phyloP scores from a whole-genome alignment of 2,888 invertebrate species.

The Amphiduros pacificus region DNA sequence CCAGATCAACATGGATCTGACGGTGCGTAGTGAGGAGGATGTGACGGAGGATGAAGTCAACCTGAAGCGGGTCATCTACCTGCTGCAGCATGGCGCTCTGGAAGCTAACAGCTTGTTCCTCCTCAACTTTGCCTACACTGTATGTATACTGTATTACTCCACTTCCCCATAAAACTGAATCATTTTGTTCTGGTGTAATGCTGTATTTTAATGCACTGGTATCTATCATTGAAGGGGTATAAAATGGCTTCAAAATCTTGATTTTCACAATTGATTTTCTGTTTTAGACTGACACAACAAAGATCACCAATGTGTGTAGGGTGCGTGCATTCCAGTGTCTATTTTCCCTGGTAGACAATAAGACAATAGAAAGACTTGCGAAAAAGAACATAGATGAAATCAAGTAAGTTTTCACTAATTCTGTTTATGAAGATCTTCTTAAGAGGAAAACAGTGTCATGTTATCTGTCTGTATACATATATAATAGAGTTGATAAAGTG shows the following conservation, averaged over 20 bases:
- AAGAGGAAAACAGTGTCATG: too few relatives aligned
- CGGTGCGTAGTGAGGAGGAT: slow-evolving; percentile 29
- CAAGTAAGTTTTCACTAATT: too few relatives aligned
- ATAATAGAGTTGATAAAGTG: too few relatives aligned
- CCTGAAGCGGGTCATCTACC: slow-evolving; percentile 43
- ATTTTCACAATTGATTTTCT: background rate
- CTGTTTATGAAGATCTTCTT: too few relatives aligned
- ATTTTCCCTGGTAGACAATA: slow-evolving; percentile 37
- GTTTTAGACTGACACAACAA: background rate
- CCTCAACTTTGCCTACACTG: slow-evolving; percentile 13
- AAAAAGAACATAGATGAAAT: slow-evolving; percentile 32
- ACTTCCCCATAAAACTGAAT: too few relatives aligned
- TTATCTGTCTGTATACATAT: too few relatives aligned
- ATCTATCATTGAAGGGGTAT: too few relatives aligned
- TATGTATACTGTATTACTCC: too few relatives aligned
- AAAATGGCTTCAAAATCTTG: too few relatives aligned
- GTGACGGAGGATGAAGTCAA: slow-evolving; percentile 37
- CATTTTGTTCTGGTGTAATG: too few relatives aligned
- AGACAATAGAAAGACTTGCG: slow-evolving; percentile 29
- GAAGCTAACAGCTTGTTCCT: slow-evolving; percentile 31
- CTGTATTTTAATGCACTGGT: too few relatives aligned
- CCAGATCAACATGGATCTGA: slow-evolving; percentile 38
- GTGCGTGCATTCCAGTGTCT: slow-evolving; percentile 43
- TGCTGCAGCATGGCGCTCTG: slow-evolving; percentile 34
- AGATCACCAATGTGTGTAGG: slow-evolving; percentile 32